Evolutionary conservation across 1,140 invertebrate genomes (phyloP).

Genomic region (Drosophila watanabei): DNA sequence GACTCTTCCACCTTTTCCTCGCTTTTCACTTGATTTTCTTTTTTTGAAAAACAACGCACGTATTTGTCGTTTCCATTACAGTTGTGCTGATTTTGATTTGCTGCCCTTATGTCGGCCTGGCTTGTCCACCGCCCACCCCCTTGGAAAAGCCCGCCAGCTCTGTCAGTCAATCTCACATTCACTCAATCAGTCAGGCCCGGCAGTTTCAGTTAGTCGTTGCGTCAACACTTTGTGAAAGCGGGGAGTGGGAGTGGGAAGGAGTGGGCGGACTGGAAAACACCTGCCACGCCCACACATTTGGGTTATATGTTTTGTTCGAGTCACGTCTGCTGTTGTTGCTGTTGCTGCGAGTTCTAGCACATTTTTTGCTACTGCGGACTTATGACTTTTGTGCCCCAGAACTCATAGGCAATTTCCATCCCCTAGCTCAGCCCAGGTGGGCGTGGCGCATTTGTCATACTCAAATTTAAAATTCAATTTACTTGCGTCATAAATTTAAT

Average conservation of each 20-base stretch:
- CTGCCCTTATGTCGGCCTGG: constrained; percentile 53
- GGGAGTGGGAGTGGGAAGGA: not conserved
- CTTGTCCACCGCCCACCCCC: constrained; percentile 19
- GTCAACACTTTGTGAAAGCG: constrained; percentile 70
- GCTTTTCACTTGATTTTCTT: constrained; percentile 33
- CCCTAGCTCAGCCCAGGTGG: constrained; percentile 20
- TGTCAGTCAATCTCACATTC: constrained; percentile 82
- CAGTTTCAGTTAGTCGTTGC: constrained; percentile 77
- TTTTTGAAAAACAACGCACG: constrained; percentile 70
- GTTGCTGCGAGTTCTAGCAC: constrained; percentile 21
- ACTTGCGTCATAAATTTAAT: constrained; percentile 84
- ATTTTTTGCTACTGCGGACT: constrained; percentile 48
- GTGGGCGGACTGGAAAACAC: constrained; percentile 28
- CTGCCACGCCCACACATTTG: constrained; percentile 50
- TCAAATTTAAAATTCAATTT: constrained; percentile 85
- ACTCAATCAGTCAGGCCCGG: constrained; percentile 79
- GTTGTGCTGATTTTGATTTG: constrained; percentile 84
- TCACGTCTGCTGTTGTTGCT: constrained; percentile 73
- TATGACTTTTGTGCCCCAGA: constrained; percentile 74
- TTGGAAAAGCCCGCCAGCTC: constrained; percentile 7
- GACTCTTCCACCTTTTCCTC: not conserved
- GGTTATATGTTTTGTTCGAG: constrained; percentile 64
- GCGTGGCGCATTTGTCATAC: constrained; percentile 80
- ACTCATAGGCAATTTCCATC: constrained; percentile 77
- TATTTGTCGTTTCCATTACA: constrained; percentile 84